These are phyloP conservation scores for Trachurus trachurus DNA, from an alignment of 2,797 vertebrate genomes.

Conservation along the genomic window DNA sequence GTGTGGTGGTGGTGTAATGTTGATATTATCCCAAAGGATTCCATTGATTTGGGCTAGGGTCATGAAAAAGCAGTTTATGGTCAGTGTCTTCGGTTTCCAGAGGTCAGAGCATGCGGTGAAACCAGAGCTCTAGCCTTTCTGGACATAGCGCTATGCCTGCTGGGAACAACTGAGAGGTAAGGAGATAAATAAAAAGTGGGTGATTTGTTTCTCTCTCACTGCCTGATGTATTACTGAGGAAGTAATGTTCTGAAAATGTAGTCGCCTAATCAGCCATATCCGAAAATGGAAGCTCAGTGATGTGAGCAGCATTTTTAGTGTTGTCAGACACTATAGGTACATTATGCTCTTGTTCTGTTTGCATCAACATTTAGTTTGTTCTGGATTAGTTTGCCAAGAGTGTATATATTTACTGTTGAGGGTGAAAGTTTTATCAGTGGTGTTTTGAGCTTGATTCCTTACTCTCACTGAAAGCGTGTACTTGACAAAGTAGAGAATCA, in stretches of 20 bases:
- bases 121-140: slow-evolving; percentile 79
- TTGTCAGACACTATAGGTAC: not conserved
- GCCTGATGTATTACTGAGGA: slow-evolving; percentile 54
- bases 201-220: slow-evolving; percentile 37
- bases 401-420: slow-evolving; percentile 6
- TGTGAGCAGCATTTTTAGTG: not conserved
- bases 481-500: slow-evolving; percentile 16
- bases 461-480: not conserved
- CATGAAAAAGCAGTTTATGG: slow-evolving; percentile 84
- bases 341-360: not conserved
- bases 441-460: slow-evolving; percentile 3
- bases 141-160: slow-evolving; percentile 72
- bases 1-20: slow-evolving; percentile 73
- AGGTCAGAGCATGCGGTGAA: slow-evolving; percentile 84
- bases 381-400: not conserved
- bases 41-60: slow-evolving; percentile 76
- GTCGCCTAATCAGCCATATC: slow-evolving; percentile 33
- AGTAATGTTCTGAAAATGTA: slow-evolving; percentile 36
- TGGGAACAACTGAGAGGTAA: slow-evolving; percentile 73
- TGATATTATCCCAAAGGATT: slow-evolving; percentile 82
- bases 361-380: not conserved
- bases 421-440: slow-evolving; percentile 1
- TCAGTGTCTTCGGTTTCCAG: slow-evolving; percentile 83
- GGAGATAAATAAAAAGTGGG: slow-evolving; percentile 69
- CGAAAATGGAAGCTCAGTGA: slow-evolving; percentile 24